Percentiles rank a stretch among this genome's conserved stretches.
Conservation (phyloP, 2,113 vertebrate species). For the Lophotis ruficrista region DNA sequence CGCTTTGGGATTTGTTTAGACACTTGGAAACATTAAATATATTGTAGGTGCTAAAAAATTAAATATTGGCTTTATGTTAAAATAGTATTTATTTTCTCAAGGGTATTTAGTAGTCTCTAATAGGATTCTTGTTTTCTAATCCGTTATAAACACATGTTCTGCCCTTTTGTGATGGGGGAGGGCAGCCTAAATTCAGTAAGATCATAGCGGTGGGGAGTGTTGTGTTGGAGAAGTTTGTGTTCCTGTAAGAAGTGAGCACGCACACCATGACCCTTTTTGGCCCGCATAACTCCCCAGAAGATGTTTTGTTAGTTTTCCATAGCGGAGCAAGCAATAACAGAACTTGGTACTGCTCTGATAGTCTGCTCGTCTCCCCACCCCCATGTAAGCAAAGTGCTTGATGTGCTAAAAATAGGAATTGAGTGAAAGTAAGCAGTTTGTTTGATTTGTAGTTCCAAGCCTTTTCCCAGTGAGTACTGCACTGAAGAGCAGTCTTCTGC, state of each 20-base stretch:
- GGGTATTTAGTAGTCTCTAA: conserved; percentile 13
- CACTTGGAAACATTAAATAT: neutral
- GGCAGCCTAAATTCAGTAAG: neutral
- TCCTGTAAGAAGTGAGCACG: neutral
- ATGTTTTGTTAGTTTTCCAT: neutral
- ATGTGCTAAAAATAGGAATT: neutral
- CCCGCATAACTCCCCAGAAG: neutral
- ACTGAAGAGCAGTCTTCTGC: neutral
- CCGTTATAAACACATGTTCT: conserved; percentile 30
- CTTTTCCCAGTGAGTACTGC: neutral
- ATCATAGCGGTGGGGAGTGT: neutral
- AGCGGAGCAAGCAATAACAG: neutral
- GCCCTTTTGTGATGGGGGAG: neutral
- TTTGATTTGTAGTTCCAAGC: neutral
- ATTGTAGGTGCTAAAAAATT: neutral
- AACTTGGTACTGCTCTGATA: neutral
- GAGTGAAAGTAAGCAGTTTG: neutral
- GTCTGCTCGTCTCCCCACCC: neutral
- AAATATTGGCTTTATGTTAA: neutral
- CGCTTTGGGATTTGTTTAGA: neutral
- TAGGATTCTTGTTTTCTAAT: conserved; percentile 40
- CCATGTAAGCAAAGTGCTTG: neutral
- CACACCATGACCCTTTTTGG: neutral
- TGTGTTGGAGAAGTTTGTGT: neutral
- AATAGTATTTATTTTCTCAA: conserved; percentile 7